Conservation (phyloP, 2,113 vertebrate genomes). For the Leucoraja erinaceus region DNA sequence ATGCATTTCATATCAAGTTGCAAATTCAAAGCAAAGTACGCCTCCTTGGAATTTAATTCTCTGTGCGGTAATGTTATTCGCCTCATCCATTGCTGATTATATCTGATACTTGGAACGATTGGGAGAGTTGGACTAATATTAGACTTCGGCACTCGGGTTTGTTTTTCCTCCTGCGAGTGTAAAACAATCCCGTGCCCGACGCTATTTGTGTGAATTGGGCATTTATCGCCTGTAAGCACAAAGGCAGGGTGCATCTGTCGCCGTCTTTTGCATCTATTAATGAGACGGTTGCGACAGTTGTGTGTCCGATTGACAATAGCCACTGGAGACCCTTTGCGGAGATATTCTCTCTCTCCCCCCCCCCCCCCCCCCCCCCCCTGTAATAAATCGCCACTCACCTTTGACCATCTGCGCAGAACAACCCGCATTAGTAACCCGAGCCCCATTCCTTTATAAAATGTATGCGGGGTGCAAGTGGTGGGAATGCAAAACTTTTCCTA, state of each 20-base stretch:
- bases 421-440: neutral
- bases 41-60: neutral
- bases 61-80: neutral
- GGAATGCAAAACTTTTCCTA: neutral
- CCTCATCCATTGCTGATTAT: neutral
- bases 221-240: neutral
- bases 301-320: neutral
- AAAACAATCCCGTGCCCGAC: neutral
- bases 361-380: too few species aligned
- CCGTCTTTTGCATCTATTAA: neutral
- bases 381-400: neutral
- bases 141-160: neutral
- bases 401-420: neutral
- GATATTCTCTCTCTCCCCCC: too few species aligned
- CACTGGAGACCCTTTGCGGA: neutral
- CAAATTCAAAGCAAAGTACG: neutral
- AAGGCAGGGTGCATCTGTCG: slow-evolving; percentile 11
- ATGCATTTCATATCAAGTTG: slow-evolving; percentile 6
- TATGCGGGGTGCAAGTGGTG: neutral
- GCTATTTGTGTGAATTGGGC: neutral
- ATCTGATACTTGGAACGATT: neutral
- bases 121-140: neutral
- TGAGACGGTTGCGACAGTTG: neutral
- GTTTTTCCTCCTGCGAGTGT: neutral
- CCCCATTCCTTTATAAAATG: neutral